phyloP scores from a whole-genome alignment of 2,888 invertebrate species.

The Harmothoe impar region DNA sequence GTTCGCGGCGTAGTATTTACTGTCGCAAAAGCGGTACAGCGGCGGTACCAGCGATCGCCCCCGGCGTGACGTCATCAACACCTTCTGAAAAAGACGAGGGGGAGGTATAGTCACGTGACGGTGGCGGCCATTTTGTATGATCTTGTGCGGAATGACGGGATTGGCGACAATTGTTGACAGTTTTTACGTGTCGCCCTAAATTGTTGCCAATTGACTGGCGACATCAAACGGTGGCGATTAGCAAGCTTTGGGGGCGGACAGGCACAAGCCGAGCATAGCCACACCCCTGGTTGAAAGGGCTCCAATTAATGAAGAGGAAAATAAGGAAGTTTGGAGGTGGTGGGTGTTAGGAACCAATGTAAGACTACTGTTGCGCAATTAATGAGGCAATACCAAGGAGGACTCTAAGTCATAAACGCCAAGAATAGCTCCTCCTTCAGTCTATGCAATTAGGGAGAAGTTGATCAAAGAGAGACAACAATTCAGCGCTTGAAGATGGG shows the following conservation, averaged over 20 bases:
- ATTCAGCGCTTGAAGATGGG: too few relatives aligned
- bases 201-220: background rate
- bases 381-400: background rate
- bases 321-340: background rate
- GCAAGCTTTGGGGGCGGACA: background rate
- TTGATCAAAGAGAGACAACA: too few relatives aligned
- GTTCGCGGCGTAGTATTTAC: background rate
- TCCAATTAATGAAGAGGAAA: background rate
- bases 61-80: slow-evolving; percentile 51
- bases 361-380: slow-evolving; percentile 6
- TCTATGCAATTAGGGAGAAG: too few relatives aligned
- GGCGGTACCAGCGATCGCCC: slow-evolving; percentile 30
- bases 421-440: background rate
- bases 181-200: slow-evolving; percentile 6
- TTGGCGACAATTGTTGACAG: slow-evolving; percentile 41
- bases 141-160: background rate
- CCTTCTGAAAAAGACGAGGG: background rate
- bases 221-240: slow-evolving; percentile 32
- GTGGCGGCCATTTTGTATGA: slow-evolving; percentile 21
- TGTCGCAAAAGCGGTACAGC: background rate
- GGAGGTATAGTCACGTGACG: slow-evolving; percentile 2
- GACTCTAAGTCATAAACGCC: slow-evolving; percentile 42
- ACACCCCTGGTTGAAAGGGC: background rate
- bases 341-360: background rate
- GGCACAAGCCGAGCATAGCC: background rate